These are phyloP conservation scores for Acronicta psi DNA, from an alignment of 2,888 invertebrate genomes.

Conservation along the genomic window DNA sequence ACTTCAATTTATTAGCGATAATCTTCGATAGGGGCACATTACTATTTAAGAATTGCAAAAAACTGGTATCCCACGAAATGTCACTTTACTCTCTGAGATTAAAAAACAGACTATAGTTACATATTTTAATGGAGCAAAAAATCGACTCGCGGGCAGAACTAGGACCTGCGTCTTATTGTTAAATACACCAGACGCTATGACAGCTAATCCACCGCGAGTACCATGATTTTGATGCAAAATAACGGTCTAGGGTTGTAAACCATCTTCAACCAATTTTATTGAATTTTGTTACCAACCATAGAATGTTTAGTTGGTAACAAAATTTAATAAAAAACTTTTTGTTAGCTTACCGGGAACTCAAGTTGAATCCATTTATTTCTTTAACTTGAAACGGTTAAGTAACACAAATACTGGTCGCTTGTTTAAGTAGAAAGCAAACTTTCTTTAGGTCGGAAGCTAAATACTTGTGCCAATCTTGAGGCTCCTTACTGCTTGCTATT, in stretches of 20 bases:
- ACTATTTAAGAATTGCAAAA: too few relatives aligned
- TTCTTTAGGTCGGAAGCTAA: slow-evolving; percentile 21
- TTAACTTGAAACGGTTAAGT: slow-evolving; percentile 50
- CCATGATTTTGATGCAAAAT: not conserved
- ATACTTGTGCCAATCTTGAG: slow-evolving; percentile 31
- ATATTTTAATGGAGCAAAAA: too few relatives aligned
- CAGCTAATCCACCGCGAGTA: too few relatives aligned
- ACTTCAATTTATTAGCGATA: too few relatives aligned
- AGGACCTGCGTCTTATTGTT: too few relatives aligned
- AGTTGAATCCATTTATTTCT: slow-evolving; percentile 47
- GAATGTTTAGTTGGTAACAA: slow-evolving; percentile 15
- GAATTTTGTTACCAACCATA: slow-evolving; percentile 4
- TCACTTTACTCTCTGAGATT: too few relatives aligned
- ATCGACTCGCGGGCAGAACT: too few relatives aligned
- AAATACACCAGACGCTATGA: too few relatives aligned
- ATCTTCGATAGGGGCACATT: too few relatives aligned
- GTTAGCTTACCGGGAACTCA: slow-evolving; percentile 19
- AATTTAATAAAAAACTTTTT: slow-evolving; percentile 27
- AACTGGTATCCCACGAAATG: too few relatives aligned
- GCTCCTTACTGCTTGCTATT: slow-evolving; percentile 26
- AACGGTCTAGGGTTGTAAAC: not conserved
- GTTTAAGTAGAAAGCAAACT: slow-evolving; percentile 43
- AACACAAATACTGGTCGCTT: slow-evolving; percentile 47
- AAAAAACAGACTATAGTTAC: too few relatives aligned
- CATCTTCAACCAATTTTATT: too few relatives aligned